These are phyloP conservation scores for Podargus strigoides DNA, from an alignment of 2,797 vertebrate species.

Conservation along the genomic window DNA sequence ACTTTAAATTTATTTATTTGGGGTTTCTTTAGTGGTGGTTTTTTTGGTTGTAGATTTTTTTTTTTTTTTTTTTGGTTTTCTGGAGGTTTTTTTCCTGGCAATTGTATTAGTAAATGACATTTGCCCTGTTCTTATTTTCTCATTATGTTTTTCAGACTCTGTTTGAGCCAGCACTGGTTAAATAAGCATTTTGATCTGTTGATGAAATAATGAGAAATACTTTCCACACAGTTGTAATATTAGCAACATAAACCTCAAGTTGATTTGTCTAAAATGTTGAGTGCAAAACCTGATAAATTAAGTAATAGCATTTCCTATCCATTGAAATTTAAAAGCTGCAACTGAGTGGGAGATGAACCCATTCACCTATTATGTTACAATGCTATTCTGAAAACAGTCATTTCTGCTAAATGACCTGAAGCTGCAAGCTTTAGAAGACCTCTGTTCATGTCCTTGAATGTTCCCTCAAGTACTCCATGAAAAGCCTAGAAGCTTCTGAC, in stretches of 20 bases:
- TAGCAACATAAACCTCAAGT: background rate
- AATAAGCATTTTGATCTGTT: background rate
- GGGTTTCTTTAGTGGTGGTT: accelerated
- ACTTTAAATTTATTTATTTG: background rate
- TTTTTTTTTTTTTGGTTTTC: too few species aligned
- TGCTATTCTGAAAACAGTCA: background rate
- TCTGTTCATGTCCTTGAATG: background rate
- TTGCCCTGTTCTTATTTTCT: background rate
- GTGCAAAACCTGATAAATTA: background rate
- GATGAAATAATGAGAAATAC: background rate
- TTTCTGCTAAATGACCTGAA: background rate
- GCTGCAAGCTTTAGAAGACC: background rate
- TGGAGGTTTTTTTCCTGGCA: background rate
- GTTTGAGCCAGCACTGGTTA: background rate
- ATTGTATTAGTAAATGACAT: background rate
- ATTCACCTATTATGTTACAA: background rate
- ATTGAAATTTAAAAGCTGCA: background rate
- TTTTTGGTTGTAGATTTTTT: too few species aligned
- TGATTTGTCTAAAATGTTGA: background rate
- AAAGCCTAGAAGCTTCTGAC: background rate
- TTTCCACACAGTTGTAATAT: background rate
- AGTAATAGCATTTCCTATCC: background rate
- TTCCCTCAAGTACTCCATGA: background rate
- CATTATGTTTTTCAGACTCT: background rate
- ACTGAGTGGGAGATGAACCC: background rate